Percentiles rank a stretch among this genome's conserved stretches.
Evolutionary conservation across 1,140 invertebrate genomes (phyloP).

Genomic region (Bombus balteatus): DNA sequence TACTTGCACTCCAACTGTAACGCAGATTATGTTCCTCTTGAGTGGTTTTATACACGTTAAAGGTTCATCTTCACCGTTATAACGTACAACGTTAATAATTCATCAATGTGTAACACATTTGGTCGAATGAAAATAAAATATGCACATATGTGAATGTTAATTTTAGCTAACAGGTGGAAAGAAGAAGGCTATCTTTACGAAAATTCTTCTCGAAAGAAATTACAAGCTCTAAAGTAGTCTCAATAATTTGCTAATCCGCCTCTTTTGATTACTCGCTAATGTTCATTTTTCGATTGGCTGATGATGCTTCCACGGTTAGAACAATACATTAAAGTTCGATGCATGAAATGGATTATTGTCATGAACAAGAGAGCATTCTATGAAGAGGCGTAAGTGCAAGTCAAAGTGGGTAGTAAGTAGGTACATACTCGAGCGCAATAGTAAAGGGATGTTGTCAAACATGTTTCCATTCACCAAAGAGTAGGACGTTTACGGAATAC

Average conservation of each 20-base stretch:
- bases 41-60: too few relatives aligned
- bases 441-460: slow-evolving; percentile 6
- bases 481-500: neutral
- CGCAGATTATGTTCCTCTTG: neutral
- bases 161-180: slow-evolving; percentile 18
- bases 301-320: neutral
- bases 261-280: neutral
- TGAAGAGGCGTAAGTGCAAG: neutral
- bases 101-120: neutral
- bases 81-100: neutral
- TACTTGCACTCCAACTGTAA: slow-evolving; percentile 11
- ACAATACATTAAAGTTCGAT: neutral
- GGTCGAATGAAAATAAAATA: neutral
- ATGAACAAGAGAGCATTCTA: neutral
- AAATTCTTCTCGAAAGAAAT: neutral
- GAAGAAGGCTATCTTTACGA: neutral
- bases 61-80: neutral
- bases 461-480: neutral
- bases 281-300: too few relatives aligned
- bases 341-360: neutral
- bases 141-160: too few relatives aligned
- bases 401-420: neutral
- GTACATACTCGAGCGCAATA: neutral
- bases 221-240: too few relatives aligned
- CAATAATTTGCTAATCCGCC: neutral